Conservation (phyloP, 1,140 invertebrate species). For the Atta cephalotes region DNA sequence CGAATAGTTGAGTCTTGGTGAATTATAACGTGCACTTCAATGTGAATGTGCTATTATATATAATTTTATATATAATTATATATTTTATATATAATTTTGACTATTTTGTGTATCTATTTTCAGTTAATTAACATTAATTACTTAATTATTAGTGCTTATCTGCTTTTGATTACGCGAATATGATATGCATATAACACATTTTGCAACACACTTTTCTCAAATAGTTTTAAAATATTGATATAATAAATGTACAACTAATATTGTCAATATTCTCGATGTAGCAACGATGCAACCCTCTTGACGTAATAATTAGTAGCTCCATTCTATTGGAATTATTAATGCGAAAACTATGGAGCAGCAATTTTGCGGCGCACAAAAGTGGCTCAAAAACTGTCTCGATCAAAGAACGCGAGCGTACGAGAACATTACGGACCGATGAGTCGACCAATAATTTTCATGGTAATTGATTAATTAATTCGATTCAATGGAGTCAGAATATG, state of each 20-base stretch:
- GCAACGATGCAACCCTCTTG: not conserved
- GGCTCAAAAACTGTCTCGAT: constrained; percentile 41
- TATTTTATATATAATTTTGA: not conserved
- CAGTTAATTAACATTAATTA: not conserved
- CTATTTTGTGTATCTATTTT: not conserved
- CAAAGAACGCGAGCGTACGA: constrained; percentile 45
- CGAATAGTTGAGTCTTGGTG: not conserved
- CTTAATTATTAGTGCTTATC: not conserved
- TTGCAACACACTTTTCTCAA: not conserved
- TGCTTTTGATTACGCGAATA: not conserved
- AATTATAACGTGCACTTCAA: not conserved
- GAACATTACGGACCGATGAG: constrained; percentile 54
- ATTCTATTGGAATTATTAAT: constrained; percentile 52
- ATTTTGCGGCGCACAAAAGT: constrained; percentile 46
- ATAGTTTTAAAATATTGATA: not conserved
- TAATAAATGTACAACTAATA: constrained; percentile 18
- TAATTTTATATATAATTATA: too few species aligned
- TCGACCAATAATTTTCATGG: constrained; percentile 53
- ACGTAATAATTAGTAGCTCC: constrained; percentile 35
- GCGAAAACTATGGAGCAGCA: constrained; percentile 39
- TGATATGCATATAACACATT: not conserved
- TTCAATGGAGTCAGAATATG: constrained; percentile 50
- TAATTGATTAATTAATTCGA: constrained; percentile 65
- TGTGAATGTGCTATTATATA: not conserved
- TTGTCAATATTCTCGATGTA: not conserved